Conservation (phyloP, 2,113 vertebrate genomes). For the Cottus gobio region DNA sequence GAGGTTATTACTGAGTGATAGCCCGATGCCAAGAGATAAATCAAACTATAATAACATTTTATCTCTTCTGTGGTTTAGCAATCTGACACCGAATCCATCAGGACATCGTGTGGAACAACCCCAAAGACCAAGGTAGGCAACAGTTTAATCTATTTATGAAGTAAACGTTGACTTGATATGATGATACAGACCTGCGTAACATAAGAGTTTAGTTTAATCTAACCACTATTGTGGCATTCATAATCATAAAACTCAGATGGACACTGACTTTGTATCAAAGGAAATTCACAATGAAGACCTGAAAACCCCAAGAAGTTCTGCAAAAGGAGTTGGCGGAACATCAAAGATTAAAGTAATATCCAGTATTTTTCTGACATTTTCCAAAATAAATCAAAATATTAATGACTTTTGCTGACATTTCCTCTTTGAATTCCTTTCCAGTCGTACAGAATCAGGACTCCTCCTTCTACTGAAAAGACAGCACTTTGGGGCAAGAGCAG, state of each 20-base stretch:
- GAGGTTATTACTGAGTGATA: neutral
- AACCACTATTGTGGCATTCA: neutral
- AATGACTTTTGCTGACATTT: conserved; percentile 30
- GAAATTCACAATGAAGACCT: conserved; percentile 32
- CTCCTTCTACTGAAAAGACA: conserved; percentile 77
- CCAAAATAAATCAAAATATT: conserved; percentile 11
- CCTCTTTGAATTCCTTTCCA: conserved; percentile 64
- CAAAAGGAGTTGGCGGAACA: conserved; percentile 31
- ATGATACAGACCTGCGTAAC: neutral
- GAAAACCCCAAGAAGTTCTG: conserved; percentile 52
- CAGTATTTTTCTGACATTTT: conserved; percentile 25
- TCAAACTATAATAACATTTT: neutral
- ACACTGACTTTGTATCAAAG: conserved; percentile 49
- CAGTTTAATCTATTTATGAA: neutral
- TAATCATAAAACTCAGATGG: neutral
- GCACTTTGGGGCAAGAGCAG: conserved; percentile 78
- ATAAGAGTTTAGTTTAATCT: neutral
- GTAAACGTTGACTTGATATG: neutral
- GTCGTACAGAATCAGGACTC: conserved; percentile 90
- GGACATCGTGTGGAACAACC: conserved; percentile 15
- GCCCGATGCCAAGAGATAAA: neutral
- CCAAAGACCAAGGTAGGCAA: conserved; percentile 41
- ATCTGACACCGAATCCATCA: conserved; percentile 18
- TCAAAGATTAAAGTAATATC: conserved; percentile 80
- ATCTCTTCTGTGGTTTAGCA: conserved; percentile 27